phyloP scores from a whole-genome alignment of 2,797 vertebrate species.

The Mergus octosetaceus region DNA sequence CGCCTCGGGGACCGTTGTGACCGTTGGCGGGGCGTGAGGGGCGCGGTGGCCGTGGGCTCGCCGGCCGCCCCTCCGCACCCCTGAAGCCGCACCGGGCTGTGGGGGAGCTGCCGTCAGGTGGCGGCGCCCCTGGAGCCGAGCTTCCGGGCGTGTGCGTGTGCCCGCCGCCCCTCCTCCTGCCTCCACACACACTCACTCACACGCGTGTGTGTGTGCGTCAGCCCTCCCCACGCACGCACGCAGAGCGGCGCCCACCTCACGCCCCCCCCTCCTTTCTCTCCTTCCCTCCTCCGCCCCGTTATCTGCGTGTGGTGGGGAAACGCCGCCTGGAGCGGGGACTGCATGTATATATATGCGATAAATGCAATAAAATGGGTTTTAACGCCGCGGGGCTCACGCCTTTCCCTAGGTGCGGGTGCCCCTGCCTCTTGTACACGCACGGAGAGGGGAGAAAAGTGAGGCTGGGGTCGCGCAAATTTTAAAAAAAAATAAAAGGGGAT shows the following conservation, averaged over 20 bases:
- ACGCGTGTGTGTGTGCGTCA: slow-evolving; percentile 26
- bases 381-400: too few species aligned
- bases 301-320: neutral
- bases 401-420: too few species aligned
- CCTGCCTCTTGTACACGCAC: too few species aligned
- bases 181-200: neutral
- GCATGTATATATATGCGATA: too few species aligned
- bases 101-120: neutral
- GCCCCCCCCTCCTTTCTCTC: neutral
- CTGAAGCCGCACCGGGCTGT: too few species aligned
- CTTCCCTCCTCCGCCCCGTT: neutral
- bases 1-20: neutral
- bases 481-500: neutral
- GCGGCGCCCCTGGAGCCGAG: neutral
- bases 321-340: too few species aligned
- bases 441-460: neutral
- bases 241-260: neutral
- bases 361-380: too few species aligned
- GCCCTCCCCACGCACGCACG: neutral
- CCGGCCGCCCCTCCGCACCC: too few species aligned
- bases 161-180: too few species aligned
- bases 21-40: neutral
- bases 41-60: too few species aligned
- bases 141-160: neutral
- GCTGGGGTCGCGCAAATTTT: neutral